Evolutionary conservation across 1,140 invertebrate species (phyloP).

Genomic region (Monochamus saltuarius): DNA sequence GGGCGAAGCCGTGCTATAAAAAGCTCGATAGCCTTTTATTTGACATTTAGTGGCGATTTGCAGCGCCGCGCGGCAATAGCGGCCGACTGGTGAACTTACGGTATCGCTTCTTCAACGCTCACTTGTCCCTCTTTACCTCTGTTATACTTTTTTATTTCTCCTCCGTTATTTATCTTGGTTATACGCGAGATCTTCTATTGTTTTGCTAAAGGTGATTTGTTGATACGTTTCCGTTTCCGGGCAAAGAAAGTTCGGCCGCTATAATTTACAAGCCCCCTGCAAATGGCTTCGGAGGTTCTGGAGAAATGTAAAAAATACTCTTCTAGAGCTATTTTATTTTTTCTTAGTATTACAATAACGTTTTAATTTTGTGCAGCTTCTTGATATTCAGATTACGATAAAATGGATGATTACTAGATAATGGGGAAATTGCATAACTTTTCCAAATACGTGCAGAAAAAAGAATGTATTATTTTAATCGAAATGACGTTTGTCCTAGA

Average conservation of each 20-base stretch:
- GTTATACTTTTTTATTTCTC: slow-evolving; percentile 1
- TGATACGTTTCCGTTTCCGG: not conserved
- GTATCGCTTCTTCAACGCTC: slow-evolving; percentile 37
- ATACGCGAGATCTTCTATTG: not conserved
- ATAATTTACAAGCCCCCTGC: not conserved
- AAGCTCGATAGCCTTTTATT: slow-evolving; percentile 41
- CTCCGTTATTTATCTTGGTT: slow-evolving; percentile 7
- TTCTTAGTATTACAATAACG: too few species aligned
- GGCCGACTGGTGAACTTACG: slow-evolving; percentile 32
- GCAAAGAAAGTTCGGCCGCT: not conserved
- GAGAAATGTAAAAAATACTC: too few species aligned
- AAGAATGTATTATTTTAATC: too few species aligned
- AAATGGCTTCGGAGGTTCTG: not conserved
- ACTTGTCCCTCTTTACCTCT: slow-evolving; percentile 16
- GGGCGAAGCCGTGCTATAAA: slow-evolving; percentile 28
- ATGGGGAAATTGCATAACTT: too few species aligned
- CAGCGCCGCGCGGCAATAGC: slow-evolving; percentile 30
- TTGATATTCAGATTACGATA: too few species aligned
- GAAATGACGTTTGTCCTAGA: too few species aligned
- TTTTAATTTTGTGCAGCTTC: too few species aligned
- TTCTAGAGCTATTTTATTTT: too few species aligned
- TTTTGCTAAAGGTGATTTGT: slow-evolving; percentile 14
- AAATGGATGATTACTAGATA: too few species aligned
- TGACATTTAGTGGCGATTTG: slow-evolving; percentile 43
- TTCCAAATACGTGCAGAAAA: too few species aligned